phyloP scores from a whole-genome alignment of 1,140 invertebrate genomes.

The Homarus americanus region DNA sequence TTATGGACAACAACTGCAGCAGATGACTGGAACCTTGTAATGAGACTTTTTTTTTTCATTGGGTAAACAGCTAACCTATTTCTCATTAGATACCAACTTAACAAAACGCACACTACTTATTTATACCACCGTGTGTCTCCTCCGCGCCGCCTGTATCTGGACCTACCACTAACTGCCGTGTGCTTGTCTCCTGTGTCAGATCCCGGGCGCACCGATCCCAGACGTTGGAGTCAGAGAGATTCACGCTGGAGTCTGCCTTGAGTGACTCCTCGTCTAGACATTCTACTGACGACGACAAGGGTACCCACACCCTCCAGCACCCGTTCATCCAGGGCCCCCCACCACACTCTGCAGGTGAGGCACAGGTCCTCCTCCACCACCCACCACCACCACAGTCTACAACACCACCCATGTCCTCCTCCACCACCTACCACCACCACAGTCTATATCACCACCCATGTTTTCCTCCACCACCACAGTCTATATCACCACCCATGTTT shows the following conservation, averaged over 20 bases:
- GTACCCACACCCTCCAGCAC: slow-evolving; percentile 40
- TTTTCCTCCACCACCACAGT: slow-evolving; percentile 46
- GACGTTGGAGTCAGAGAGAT: slow-evolving; percentile 71
- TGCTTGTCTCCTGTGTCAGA: not conserved
- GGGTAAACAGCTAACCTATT: no score
- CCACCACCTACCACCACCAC: slow-evolving; percentile 69
- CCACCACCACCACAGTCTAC: slow-evolving; percentile 59
- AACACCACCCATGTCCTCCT: slow-evolving; percentile 20
- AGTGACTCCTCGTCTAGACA: slow-evolving; percentile 72
- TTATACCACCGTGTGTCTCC: not conserved
- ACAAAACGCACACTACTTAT: no score
- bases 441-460: slow-evolving; percentile 39
- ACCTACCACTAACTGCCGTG: no score
- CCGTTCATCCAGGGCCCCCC: slow-evolving; percentile 66
- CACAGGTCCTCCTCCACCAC: slow-evolving; percentile 68
- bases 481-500: not conserved
- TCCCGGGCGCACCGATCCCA: slow-evolving; percentile 63
- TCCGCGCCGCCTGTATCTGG: no score
- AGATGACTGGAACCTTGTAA: no score
- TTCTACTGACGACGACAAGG: slow-evolving; percentile 72
- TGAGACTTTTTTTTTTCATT: no score
- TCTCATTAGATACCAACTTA: no score
- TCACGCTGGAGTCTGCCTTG: slow-evolving; percentile 70
- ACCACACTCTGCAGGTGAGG: slow-evolving; percentile 30
- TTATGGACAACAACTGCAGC: no score